Evolutionary conservation across 1,140 invertebrate genomes (phyloP), one percentile per base, ranked within the genome.

Genomic region (Psix sp.): DNA sequence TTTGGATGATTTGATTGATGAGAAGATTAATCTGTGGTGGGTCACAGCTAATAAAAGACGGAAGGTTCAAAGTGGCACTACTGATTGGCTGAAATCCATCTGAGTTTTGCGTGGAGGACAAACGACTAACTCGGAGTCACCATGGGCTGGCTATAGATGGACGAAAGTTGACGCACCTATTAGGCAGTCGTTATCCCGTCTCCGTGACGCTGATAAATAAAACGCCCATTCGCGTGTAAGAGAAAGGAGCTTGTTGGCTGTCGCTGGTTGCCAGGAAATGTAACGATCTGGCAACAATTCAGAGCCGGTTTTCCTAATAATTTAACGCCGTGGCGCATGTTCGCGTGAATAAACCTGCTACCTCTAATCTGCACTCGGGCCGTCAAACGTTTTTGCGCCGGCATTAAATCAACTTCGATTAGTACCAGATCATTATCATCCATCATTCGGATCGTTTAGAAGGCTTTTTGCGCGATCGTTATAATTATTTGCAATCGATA

Each of bases 181-280:
- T 70, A 66, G 66, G 59, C 63, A 59, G 72, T 54, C 51, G 57
- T 63, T 49, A 67, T 51, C 71, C 54, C 56, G 56, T 67, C 62
- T 56, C 62, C 40, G 20, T 57, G 14, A 24, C 31, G 42, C 49
- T 46, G 71, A 70, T 70, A 70, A 75, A 75, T 75, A 70, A 75
- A 75, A 75, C 65, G 73, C 73, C 73, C 73, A 75, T 75, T 75
- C 60, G 66, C 63, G 49, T 56, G 49, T 45, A 56, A 57, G 73
- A 70, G 73, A 66, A 70, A 75, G 73, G 59, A 63, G 48, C 72
- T 52, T 57, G 57, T 57, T 45, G 59, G 39, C 57, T 62, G 62
- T 67, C 57, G 48, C 42, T 49, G 31, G 42, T 74, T 63, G 57
- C 59, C 60, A 76, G 74, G 59, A 74, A 74, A 74, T 67, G 51